Evolutionary conservation across 2,797 vertebrate species (phyloP), one percentile per base, ranked within the genome.

Genomic region (Phalloptychus januarius): DNA sequence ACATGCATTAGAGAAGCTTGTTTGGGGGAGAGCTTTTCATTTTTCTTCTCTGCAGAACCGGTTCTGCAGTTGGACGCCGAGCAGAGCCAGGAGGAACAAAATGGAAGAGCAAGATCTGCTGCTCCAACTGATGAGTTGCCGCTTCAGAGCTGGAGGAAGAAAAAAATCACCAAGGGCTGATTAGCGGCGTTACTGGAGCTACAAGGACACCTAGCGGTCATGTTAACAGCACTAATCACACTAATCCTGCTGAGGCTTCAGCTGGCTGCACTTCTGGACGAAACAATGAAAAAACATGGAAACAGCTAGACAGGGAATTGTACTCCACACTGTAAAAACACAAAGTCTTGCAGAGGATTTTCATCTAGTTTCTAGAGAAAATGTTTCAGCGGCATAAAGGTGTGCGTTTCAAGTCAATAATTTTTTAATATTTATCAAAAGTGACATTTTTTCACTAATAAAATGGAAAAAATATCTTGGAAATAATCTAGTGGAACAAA

Each of bases 1-100:
- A 94, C 94, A 94, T 90, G 92, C 94, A 95, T 95, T 95, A 96
- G 91, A 92, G 92, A 85, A 89, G 92, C 89, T 91, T 90, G 91
- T 92, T 93, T 58, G 89, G 88, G 74, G 86, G 78, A 89, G 82
- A 93, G 94, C 87, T 93, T 93, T 93, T 90, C 80, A 85, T 88
- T 92, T 50, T 89, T 86, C 25, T 79, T 61, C 87, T 80, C 81
- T 48, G 69, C 74, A 56, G 84, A 91, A 83, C 82, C 79, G 77
- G 79, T 63, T 85, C 75, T 33, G 81, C 79, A 69, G 82, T 83
- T 45, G 7, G 80, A 83, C 79, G 79, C 71, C 82, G 58, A 70
- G 71, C 79, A 82, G 73, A 83, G 40, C 52, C 75, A 78, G 71
- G 72, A 58, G 78, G 75, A 48, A 79, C 71, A 79, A 81, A 83